Base-by-base conservation (phyloP, 2,797 vertebrate species). In the Lacerta bilineata region DNA sequence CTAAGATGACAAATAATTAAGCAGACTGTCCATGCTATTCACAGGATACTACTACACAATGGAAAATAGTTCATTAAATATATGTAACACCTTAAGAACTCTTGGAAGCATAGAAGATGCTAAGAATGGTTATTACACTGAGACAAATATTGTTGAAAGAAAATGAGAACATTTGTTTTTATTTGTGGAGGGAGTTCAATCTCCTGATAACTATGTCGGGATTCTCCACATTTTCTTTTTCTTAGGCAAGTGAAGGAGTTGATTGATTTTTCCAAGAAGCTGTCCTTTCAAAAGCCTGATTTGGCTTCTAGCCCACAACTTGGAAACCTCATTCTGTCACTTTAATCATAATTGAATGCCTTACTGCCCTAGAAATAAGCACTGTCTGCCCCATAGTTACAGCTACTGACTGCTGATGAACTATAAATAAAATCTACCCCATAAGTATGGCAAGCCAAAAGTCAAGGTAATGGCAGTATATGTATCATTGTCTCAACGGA, bases 251-350 rank as follows among this genome's bases (percentile, higher is more conserved):
- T 88, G 50, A 77, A 79, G 88, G 93, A 39, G 9, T 68, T 87
- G 92, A 90, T 90, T 74, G 20, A 66, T 0, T 0, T 89, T 81
- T 3, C 59, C 91, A 91, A 90, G 91, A 7, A n/a, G 43, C 80
- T 83, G 90, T 46, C 76, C 83, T 93, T 91, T 87, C 90, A 87
- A 90, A 91, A 93, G 90, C 85, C 0, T 0, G 81, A 83, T 41
- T 91, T 96, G 95, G 95, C 91, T 86, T 43, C 0, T 79, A 86
- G 93, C 92, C 88, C 85, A 93, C 55, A 25, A 75, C 76, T 91
- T n/a, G 74, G 91, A 91, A 92, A 43, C 92, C 91, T 88, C 79
- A 90, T 61, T 79, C 41, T 83, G 76, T 84, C 81, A 75, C 41
- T 79, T 43, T 84, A 71, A 69, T 88, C 29, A 61, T 79, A 84